phyloP scores from a whole-genome alignment of 2,113 vertebrate species.

The Otus sunia region DNA sequence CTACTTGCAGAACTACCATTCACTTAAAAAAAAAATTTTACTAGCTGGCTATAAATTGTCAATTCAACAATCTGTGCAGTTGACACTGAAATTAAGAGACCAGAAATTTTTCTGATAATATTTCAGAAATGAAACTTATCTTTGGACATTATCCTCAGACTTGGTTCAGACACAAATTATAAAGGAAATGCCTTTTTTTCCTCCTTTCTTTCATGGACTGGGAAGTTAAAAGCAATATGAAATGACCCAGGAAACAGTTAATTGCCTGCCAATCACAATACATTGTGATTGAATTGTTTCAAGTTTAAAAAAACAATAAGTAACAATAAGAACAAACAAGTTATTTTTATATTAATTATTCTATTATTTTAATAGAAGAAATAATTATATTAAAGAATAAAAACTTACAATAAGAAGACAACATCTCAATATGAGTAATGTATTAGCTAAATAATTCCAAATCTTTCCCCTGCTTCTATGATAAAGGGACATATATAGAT shows the following conservation, averaged over 20 bases:
- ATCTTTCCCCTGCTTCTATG: background rate
- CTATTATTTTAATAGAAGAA: background rate
- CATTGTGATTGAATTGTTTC: background rate
- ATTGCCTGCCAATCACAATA: background rate
- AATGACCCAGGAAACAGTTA: background rate
- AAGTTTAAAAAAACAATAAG: background rate
- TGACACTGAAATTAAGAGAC: background rate
- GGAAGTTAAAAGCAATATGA: background rate
- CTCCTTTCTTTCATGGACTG: background rate
- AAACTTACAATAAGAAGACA: background rate
- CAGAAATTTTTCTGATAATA: background rate
- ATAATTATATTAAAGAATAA: background rate
- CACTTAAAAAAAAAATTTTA: background rate
- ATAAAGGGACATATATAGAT: background rate
- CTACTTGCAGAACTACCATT: background rate
- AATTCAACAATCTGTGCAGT: background rate
- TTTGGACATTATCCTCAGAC: background rate
- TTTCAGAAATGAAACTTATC: background rate
- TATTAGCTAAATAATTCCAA: background rate
- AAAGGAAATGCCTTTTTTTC: background rate
- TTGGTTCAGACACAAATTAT: background rate
- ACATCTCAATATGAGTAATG: background rate
- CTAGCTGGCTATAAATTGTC: background rate
- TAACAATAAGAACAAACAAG: background rate
- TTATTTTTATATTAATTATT: too few species aligned